Conservation (phyloP, 1,140 invertebrate species). For the Drosophila punjabiensis region DNA sequence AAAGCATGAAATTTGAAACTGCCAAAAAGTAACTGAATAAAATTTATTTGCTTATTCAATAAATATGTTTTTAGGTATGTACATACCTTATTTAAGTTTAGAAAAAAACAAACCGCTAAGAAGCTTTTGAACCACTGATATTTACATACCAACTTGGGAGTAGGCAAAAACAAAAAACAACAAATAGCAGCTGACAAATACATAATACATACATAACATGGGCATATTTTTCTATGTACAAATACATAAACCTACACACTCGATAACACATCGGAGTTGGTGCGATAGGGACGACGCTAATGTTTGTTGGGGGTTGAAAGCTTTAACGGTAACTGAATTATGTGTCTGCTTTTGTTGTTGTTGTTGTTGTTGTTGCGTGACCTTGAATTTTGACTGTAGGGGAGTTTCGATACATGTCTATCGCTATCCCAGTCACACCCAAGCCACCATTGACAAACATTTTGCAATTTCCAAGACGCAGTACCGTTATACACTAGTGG, state of each 20-base stretch:
- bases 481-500: slow-evolving; percentile 26
- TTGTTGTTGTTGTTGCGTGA: slow-evolving; percentile 47
- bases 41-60: too few relatives aligned
- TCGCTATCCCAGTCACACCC: slow-evolving; percentile 23
- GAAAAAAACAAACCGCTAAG: not conserved
- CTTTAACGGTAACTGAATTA: slow-evolving; percentile 54
- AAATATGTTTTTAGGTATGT: not conserved
- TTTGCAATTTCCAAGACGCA: slow-evolving; percentile 42
- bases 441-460: slow-evolving; percentile 31
- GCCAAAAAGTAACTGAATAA: slow-evolving; percentile 1
- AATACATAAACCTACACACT: not conserved
- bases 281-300: slow-evolving; percentile 27
- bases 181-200: slow-evolving; percentile 14
- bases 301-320: slow-evolving; percentile 53
- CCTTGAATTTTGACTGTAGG: slow-evolving; percentile 52
- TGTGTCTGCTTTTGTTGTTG: slow-evolving; percentile 30
- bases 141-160: not conserved
- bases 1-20: not conserved
- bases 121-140: not conserved
- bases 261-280: slow-evolving; percentile 19
- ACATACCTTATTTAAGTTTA: not conserved
- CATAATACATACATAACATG: slow-evolving; percentile 1
- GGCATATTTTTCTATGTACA: slow-evolving; percentile 1
- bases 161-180: slow-evolving; percentile 5
- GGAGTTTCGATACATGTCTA: slow-evolving; percentile 40